Conservation (phyloP, 2,888 invertebrate species). For the Xestobium rufovillosum region DNA sequence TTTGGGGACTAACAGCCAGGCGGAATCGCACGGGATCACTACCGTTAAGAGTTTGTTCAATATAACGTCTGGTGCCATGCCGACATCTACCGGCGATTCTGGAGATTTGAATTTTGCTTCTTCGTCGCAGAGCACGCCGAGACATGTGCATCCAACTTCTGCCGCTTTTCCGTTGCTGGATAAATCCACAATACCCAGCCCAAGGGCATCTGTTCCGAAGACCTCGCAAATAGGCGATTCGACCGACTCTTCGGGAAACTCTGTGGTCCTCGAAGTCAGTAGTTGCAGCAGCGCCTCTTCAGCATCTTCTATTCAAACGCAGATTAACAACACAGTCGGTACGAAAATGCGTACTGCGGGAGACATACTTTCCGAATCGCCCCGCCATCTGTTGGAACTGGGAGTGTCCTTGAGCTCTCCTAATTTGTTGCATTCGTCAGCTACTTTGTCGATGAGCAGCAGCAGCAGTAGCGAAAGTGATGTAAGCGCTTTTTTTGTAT, state of each 20-base stretch:
- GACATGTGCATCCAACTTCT: background rate
- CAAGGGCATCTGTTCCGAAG: slow-evolving; percentile 10
- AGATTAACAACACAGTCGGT: slow-evolving; percentile 21
- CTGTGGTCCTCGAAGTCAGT: slow-evolving; percentile 7
- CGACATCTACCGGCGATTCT: slow-evolving; percentile 20
- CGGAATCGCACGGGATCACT: slow-evolving; percentile 24
- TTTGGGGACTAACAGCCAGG: slow-evolving; percentile 30
- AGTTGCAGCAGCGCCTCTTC: slow-evolving; percentile 27
- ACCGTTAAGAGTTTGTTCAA: slow-evolving; percentile 33
- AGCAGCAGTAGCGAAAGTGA: slow-evolving; percentile 41
- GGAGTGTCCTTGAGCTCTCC: slow-evolving; percentile 41
- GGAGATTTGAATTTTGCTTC: slow-evolving; percentile 20
- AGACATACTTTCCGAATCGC: slow-evolving; percentile 24
- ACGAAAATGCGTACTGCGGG: slow-evolving; percentile 21
- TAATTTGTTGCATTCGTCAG: slow-evolving; percentile 38
- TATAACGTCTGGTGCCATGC: too few species aligned
- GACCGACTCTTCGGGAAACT: background rate
- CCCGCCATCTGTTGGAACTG: slow-evolving; percentile 33
- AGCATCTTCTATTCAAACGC: slow-evolving; percentile 30
- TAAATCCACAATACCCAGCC: background rate
- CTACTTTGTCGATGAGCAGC: slow-evolving; percentile 39
- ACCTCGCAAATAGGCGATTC: slow-evolving; percentile 10
- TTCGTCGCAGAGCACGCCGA: slow-evolving; percentile 23
- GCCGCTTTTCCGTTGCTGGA: background rate
- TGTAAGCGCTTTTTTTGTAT: background rate